Base-by-base conservation (phyloP, 2,888 invertebrate genomes). In the Lacanobia oleracea region DNA sequence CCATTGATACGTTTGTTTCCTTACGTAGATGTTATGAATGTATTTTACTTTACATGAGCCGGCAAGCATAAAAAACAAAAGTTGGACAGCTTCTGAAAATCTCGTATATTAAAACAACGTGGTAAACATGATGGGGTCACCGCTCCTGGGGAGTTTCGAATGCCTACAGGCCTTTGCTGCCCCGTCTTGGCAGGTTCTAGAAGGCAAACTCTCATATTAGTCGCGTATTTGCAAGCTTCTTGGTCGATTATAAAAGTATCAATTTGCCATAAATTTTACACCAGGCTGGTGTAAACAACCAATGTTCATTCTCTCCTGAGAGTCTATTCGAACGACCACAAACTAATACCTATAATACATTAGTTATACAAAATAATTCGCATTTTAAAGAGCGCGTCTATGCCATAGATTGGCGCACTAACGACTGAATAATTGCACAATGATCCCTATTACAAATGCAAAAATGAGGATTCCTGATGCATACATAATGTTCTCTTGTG, bases 391-490 rank as follows among this genome's bases (percentile, higher is more conserved):
- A 83, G 82, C 71, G 67, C 77, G 83, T 86, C 87, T 86, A 71
- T 84, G 65, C 82, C 86, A 92, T 92, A 92, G 94, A 94, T 94
- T 92, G 93, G 92, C 86, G 86, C 87, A 90, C 92, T 94, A 95
- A 95, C 94, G 94, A 94, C 89, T 90, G 94, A 94, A 94, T 95
- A 95, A 95, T 95, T 94, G 94, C 94, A 93, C 91, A 92, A 93
- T 94, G 94, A 95, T 94, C 92, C 93, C 90, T 89, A 94, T 95
- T 95, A 94, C 93, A 91, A 92, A 95, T 95, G 95, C 95, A 95
- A 95, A 95, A 95, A 95, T 94, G 93, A 91, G 89, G 91, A 89
- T 88, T 92, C 88, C 88, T 86, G 92, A 92, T 94, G 94, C 94
- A 94, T 95, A 93, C 92, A 88, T 93, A 95, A 94, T 93, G 88